Percentiles rank a stretch among this genome's conserved stretches.
phyloP scores from a whole-genome alignment of 2,113 vertebrate species.

The Syrrhaptes paradoxus region DNA sequence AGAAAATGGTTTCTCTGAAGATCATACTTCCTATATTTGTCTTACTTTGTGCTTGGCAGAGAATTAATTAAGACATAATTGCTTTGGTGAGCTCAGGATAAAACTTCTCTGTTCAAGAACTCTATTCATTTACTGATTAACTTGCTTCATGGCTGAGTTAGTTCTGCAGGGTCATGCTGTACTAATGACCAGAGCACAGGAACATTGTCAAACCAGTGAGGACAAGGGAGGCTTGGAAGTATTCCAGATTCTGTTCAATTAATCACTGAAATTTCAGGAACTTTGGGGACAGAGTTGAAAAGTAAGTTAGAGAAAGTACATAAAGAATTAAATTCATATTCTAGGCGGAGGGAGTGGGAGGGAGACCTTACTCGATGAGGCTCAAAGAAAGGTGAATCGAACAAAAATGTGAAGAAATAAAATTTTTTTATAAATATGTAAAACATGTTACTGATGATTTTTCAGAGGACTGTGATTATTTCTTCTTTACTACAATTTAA shows the following conservation, averaged over 20 bases:
- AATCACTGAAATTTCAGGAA: constrained; percentile 55
- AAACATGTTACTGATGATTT: neutral
- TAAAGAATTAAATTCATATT: neutral
- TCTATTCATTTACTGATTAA: constrained; percentile 74
- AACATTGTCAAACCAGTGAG: constrained; percentile 56
- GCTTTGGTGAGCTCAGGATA: constrained; percentile 58
- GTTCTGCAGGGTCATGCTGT: constrained; percentile 58
- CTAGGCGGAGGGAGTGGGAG: neutral
- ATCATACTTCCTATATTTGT: constrained; percentile 67
- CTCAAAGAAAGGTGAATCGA: neutral
- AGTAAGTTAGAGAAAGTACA: constrained; percentile 20
- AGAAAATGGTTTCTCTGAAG: constrained; percentile 53
- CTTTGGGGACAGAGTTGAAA: constrained; percentile 41
- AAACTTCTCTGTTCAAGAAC: constrained; percentile 57
- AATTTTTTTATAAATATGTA: neutral
- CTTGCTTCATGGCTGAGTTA: constrained; percentile 72
- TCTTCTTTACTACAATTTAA: neutral
- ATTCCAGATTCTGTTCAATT: constrained; percentile 58
- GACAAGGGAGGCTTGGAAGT: constrained; percentile 42
- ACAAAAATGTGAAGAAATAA: neutral
- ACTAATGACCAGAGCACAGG: constrained; percentile 54
- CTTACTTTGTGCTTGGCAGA: constrained; percentile 60
- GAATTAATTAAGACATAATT: constrained; percentile 67
- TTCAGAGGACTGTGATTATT: neutral
- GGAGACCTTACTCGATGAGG: neutral